Evolutionary conservation across 2,888 invertebrate genomes (phyloP).

Genomic region (Tipula vernalis): DNA sequence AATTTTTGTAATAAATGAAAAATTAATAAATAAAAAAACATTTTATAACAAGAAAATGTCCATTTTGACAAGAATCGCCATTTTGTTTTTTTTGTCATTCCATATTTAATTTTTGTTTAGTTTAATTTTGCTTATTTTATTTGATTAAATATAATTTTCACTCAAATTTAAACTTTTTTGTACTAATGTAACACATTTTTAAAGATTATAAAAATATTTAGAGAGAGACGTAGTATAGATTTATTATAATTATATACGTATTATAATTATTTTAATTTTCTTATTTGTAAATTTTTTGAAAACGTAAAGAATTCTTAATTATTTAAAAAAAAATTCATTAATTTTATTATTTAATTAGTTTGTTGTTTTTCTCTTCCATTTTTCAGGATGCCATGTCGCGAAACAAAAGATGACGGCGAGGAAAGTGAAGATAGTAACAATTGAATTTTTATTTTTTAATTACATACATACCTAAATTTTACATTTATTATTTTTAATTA

Average conservation of each 20-base stretch:
- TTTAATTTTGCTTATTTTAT: not conserved
- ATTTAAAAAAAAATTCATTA: not conserved
- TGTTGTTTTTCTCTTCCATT: not conserved
- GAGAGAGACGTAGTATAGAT: not conserved
- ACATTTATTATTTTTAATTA: not conserved
- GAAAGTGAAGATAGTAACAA: not conserved
- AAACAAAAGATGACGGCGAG: not conserved
- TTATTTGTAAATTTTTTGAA: not conserved
- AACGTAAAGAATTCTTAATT: not conserved
- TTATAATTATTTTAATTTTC: not conserved
- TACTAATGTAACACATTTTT: not conserved
- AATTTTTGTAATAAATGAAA: not conserved
- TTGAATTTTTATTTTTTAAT: not conserved
- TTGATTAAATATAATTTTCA: not conserved
- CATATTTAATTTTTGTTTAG: not conserved
- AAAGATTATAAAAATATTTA: not conserved
- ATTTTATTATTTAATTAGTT: slow-evolving; percentile 4
- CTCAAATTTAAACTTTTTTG: not conserved
- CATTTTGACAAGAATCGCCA: not conserved
- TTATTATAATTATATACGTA: not conserved
- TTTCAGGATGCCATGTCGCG: not conserved
- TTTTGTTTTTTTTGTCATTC: not conserved
- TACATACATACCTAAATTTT: not conserved
- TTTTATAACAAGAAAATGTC: not conserved
- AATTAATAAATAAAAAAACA: not conserved